Evolutionary conservation across 2,113 vertebrate species (phyloP).

Genomic region (Gymnocephalus cernua): DNA sequence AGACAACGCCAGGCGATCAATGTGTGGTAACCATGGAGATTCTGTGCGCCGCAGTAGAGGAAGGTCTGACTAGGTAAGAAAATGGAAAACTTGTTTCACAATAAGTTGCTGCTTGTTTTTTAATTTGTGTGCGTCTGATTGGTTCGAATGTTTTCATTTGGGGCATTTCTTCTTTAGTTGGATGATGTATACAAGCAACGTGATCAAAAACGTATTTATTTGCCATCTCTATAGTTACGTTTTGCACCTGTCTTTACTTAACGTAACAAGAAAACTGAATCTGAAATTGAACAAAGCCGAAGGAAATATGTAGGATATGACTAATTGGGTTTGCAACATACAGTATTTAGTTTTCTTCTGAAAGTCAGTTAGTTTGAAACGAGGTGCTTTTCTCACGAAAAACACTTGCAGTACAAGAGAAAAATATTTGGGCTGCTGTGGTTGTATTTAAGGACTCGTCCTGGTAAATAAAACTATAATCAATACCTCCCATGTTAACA

Average conservation of each 20-base stretch:
- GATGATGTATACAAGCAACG: not conserved
- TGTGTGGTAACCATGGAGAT: no score
- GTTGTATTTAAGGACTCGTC: not conserved
- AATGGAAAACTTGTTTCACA: not conserved
- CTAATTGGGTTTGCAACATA: not conserved
- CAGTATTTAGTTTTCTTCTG: not conserved
- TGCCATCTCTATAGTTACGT: not conserved
- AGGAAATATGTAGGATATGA: not conserved
- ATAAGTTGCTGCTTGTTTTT: slow-evolving; percentile 7
- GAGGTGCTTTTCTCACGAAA: not conserved
- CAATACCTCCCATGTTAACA: slow-evolving; percentile 17
- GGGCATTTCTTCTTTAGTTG: slow-evolving; percentile 2
- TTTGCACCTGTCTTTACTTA: not conserved
- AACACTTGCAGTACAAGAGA: not conserved
- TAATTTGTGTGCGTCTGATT: not conserved
- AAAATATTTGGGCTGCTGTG: slow-evolving; percentile 7
- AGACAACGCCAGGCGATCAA: no score
- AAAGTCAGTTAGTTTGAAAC: not conserved
- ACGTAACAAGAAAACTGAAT: not conserved
- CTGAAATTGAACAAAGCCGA: not conserved
- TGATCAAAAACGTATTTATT: slow-evolving; percentile 1
- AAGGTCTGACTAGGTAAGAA: not conserved
- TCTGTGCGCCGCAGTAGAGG: no score
- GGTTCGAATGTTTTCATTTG: not conserved
- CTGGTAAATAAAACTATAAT: slow-evolving; percentile 9